Evolutionary conservation across 2,797 vertebrate species (phyloP), one percentile per base, ranked within the genome.

Genomic region (Eremophila alpestris): DNA sequence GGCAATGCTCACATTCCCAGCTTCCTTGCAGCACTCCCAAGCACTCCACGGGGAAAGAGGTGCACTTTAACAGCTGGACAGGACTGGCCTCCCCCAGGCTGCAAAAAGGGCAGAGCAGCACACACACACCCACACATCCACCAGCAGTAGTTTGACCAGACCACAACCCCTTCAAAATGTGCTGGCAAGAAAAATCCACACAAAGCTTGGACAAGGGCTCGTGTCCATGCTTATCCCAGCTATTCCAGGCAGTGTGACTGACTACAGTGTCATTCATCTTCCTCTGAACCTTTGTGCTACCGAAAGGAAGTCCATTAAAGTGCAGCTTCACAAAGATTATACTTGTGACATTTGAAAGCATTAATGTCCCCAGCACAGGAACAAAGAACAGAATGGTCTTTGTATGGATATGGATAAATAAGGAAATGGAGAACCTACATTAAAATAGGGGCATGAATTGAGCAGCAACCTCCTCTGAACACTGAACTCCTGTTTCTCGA

Each of bases 121-220:
- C 1, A 0, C 1, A 3, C 23, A 11, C 1, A 71, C 43, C 30
- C 55, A 45, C 41, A 52, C 18, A 29, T 2, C 2, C 27, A 62
- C 16, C 92, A 70, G 90, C 58, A 78, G 45, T 3, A 45, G 12
- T 24, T 52, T 15, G 14, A 41, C 38, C 46, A 71, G 52, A 71
- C 22, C 26, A 34, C 13, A 68, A 8, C 13, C 45, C 22, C 8
- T 78, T 81, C 76, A 29, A 34, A 64, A 64, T 0, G 34, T 24
- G 10, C 82, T 49, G 67, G 49, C 22, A 46, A 58, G 77, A 49
- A 45, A 40, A 6, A 32, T 11, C 41, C 58, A 36, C 40, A 56
- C 7, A 51, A 26, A 68, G 51, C 71, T 41, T 26, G 49, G 71
- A 51, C 36, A 36, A 59, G 34, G 13, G 22, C 27, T 63, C 36